Percentiles rank a stretch among this genome's conserved stretches.
Evolutionary conservation across 2,888 invertebrate species (phyloP).

Genomic region (Caenorhabditis sp.): DNA sequence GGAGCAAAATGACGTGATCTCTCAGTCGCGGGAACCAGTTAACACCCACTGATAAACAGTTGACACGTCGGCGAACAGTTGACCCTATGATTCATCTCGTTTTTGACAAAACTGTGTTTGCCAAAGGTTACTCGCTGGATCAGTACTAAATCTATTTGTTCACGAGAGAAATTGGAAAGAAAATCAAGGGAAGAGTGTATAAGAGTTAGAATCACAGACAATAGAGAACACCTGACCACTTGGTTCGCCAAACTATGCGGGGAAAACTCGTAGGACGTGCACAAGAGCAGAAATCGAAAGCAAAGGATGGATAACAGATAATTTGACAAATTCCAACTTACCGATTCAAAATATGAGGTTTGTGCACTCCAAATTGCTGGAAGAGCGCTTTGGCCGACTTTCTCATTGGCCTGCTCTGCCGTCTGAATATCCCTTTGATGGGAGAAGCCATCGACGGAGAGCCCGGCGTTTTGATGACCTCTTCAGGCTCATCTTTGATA

Average conservation of each 20-base stretch:
- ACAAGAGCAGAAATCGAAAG: neutral
- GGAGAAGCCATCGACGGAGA: slow-evolving; percentile 20
- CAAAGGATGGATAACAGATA: neutral
- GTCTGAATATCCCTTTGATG: slow-evolving; percentile 51
- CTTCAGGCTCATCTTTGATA: slow-evolving; percentile 22
- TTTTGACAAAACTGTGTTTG: neutral
- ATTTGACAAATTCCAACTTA: slow-evolving; percentile 2
- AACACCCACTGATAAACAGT: slow-evolving; percentile 11
- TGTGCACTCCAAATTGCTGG: slow-evolving; percentile 42
- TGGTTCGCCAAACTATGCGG: slow-evolving; percentile 3
- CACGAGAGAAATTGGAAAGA: neutral
- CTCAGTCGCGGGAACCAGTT: slow-evolving; percentile 9
- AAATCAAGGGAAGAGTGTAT: neutral
- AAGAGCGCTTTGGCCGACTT: slow-evolving; percentile 52
- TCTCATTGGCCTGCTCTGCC: slow-evolving; percentile 53
- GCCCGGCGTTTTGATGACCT: slow-evolving; percentile 2
- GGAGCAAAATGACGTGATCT: too few relatives aligned
- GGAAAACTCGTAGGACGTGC: neutral
- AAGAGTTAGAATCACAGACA: neutral
- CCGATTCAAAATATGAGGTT: slow-evolving; percentile 15
- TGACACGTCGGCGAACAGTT: neutral
- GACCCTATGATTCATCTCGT: slow-evolving; percentile 4
- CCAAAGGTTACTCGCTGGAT: slow-evolving; percentile 4
- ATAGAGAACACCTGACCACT: neutral
- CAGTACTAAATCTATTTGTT: slow-evolving; percentile 7